These are phyloP conservation scores for Enteromius thamalakanensis DNA, from an alignment of 2,797 vertebrate species.

Conservation along the genomic window DNA sequence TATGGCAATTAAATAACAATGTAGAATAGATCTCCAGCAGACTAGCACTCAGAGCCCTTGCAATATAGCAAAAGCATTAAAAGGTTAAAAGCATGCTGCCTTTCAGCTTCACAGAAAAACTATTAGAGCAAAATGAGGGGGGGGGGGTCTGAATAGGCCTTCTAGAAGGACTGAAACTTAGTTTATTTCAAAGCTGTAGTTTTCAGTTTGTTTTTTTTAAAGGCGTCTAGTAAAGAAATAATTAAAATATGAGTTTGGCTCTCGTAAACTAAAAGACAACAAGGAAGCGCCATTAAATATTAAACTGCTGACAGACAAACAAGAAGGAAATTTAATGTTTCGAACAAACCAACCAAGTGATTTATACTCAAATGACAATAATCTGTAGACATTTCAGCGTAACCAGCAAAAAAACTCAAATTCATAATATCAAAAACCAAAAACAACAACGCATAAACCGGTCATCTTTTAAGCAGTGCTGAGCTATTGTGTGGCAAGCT, in stretches of 20 bases:
- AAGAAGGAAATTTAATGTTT: background rate
- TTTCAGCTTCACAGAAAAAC: constrained; percentile 28
- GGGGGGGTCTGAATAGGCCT: background rate
- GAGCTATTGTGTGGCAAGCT: background rate
- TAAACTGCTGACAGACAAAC: constrained; percentile 21
- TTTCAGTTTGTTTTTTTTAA: background rate
- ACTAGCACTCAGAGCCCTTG: constrained; percentile 9
- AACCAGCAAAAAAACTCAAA: background rate
- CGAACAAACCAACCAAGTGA: background rate
- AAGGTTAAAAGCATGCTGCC: constrained; percentile 34
- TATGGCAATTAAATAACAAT: constrained; percentile 38
- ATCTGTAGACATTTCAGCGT: background rate
- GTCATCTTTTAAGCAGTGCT: constrained; percentile 7
- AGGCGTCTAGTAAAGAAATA: background rate
- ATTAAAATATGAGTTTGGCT: constrained; percentile 10
- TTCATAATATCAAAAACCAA: background rate
- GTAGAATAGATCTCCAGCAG: background rate
- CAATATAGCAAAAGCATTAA: constrained; percentile 30
- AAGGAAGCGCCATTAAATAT: constrained; percentile 26
- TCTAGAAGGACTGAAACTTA: constrained; percentile 11
- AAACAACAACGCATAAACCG: background rate
- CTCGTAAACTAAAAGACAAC: background rate
- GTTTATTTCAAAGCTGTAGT: constrained; percentile 3
- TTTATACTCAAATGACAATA: background rate
- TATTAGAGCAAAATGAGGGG: constrained; percentile 10